Base-by-base conservation (phyloP, 1,140 invertebrate species). In the Brachionus sp. region DNA sequence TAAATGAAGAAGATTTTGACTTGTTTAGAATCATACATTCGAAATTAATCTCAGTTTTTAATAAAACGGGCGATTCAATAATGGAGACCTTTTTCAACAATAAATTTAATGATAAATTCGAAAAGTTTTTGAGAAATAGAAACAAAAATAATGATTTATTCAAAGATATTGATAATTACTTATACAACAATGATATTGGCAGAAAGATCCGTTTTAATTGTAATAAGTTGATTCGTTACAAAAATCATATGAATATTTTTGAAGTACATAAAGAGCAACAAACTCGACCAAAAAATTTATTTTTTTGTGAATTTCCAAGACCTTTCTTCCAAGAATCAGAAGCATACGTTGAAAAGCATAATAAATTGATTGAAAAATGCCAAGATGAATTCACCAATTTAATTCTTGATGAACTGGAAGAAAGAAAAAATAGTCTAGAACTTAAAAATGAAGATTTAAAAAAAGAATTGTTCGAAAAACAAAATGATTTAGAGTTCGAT, bases 211-310 rank as follows among this genome's bases (percentile, higher is more conserved):
- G 53, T 62, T 25, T 23, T 62, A 23, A 23, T 62, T 62, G 23
- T 62, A 62, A 62, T 25, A 62, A 62, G 23, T 62, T 62, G 23
- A 19, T 62, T 62, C 53, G 53, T 23, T 62, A 62, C 23, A 62
- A 62, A 62, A 62, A 62, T 62, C 53, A 62, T 62, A 23, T 62
- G 53, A 62, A 62, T 25, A 62, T 62, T 62, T 62, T 62, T 62
- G 53, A 62, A 25, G 23, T 23, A 23, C 53, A 62, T 62, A 62
- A 62, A 62, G 53, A 62, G 23, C 53, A 25, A 23, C n/a, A 62
- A 62, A 62, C 53, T 62, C 3, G 23, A 23, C 53, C 53, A 62
- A 62, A 62, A 62, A 23, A 19, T 23, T 62, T 62, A 62, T 62
- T 62, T 44, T 44, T 62, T 62, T 62, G 53, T 62, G 53, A 62